phyloP scores from a whole-genome alignment of 2,113 vertebrate genomes.

The Lasiurus borealis region DNA sequence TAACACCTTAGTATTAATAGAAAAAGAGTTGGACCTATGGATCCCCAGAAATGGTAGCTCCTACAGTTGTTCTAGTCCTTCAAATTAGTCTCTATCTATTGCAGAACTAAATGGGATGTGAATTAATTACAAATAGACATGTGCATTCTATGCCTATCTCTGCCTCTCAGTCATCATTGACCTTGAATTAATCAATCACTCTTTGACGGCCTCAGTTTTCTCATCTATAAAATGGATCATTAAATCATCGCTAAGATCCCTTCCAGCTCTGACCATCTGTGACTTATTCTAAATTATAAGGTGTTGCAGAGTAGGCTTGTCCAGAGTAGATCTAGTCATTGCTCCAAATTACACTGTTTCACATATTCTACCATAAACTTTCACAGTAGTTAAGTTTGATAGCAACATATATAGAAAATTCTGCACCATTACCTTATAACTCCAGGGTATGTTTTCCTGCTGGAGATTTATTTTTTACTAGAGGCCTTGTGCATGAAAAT shows the following conservation, averaged over 20 bases:
- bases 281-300: not conserved
- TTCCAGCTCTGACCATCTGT: not conserved
- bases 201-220: not conserved
- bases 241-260: not conserved
- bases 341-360: not conserved
- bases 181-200: not conserved
- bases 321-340: not conserved
- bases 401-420: conserved; percentile 23
- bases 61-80: not conserved
- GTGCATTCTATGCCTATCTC: not conserved
- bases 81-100: not conserved
- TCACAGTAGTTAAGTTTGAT: not conserved
- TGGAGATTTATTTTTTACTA: conserved; percentile 31
- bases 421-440: not conserved
- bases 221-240: conserved; percentile 17
- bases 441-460: conserved; percentile 12
- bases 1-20: not conserved
- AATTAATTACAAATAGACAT: not conserved
- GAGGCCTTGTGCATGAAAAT: too few species aligned
- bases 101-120: not conserved
- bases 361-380: not conserved
- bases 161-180: not conserved
- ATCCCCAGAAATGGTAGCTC: not conserved
- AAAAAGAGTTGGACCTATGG: not conserved
- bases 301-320: not conserved